These are phyloP conservation scores for Tillus elongatus DNA, from an alignment of 2,888 invertebrate genomes.

Conservation along the genomic window DNA sequence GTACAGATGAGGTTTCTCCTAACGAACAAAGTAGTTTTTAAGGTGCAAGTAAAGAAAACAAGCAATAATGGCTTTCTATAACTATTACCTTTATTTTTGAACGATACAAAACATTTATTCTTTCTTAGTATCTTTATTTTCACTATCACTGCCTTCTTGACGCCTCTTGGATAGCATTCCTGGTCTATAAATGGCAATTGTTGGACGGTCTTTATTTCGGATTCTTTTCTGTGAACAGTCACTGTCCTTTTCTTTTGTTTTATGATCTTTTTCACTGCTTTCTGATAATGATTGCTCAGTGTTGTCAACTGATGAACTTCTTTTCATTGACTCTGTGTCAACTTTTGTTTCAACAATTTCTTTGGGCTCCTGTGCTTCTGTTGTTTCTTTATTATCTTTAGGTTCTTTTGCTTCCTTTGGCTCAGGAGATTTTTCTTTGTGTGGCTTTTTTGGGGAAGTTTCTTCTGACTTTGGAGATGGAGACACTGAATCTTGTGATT, in stretches of 20 bases:
- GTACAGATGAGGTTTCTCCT: too few species aligned
- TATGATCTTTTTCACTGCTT: conserved; percentile 3
- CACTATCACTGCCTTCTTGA: conserved; percentile 44
- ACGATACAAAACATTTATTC: background rate
- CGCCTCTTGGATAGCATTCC: conserved; percentile 76
- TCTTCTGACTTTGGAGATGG: background rate
- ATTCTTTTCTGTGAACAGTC: conserved; percentile 42
- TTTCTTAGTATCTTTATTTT: conserved; percentile 32
- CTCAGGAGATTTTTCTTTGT: background rate
- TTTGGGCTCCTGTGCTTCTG: conserved; percentile 12
- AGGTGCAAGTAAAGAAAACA: too few species aligned
- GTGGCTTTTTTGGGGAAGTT: background rate
- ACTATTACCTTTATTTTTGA: too few species aligned
- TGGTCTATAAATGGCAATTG: conserved; percentile 82
- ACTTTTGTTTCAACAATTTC: conserved; percentile 10
- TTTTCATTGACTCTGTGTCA: conserved; percentile 3
- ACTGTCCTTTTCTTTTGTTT: background rate
- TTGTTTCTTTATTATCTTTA: background rate
- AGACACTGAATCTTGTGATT: too few species aligned
- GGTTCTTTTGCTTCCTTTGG: background rate
- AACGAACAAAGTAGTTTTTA: too few species aligned
- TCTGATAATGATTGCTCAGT: conserved; percentile 1
- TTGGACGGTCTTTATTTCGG: conserved; percentile 70
- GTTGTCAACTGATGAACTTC: conserved; percentile 8
- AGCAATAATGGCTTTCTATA: too few species aligned